Base-by-base conservation (phyloP, 2,113 vertebrate genomes). In the Lepisosteus osseus region DNA sequence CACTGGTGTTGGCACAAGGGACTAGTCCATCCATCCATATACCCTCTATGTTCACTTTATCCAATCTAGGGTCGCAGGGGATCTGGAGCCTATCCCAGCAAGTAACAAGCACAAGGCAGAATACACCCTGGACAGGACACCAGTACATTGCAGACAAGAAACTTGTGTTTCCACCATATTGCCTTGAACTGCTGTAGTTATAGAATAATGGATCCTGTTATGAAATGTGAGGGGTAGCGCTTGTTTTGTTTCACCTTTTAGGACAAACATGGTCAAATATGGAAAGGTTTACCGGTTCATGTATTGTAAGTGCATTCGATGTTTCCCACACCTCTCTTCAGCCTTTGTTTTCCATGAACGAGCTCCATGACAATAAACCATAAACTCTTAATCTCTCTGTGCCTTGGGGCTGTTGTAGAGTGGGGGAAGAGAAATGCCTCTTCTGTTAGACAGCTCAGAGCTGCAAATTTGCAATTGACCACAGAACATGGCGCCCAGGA, bases 331-430 rank as follows among this genome's bases (percentile, higher is more conserved):
- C 29, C 0, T 12, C 63, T 51, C 11, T 65, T 68, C 65, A 45
- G 41, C 7, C 45, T 51, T 15, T 51, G 41, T 45, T 44, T 15
- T 17, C 43, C 44, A 51, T 67, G 43, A 42, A 68, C 43, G 66
- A 29, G 66, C 9, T 68, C 17, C 66, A 29, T 68, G 66, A 68
- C 65, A 47, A 66, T 66, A 66, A 66, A 45, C 47, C 29, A 47
- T 68, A 68, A 54, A 68, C 47, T 54, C 66, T 17, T 51, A 3
- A 17, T 6, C 51, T 56, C 15, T 41, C 2, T 29, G 29, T 56
- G 7, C 9, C 29, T 41, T 14, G 11, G 45, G 43, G 1, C 3
- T 8, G 8, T 12, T 14, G 55, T 8, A 4, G 11, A 41, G 17
- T n/a, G 17, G 0, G 9, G 54, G 51, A 4, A 2, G 42, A 12